These are phyloP conservation scores for Sinohyriopsis cumingii DNA, from an alignment of 2,888 invertebrate genomes.

Conservation along the genomic window DNA sequence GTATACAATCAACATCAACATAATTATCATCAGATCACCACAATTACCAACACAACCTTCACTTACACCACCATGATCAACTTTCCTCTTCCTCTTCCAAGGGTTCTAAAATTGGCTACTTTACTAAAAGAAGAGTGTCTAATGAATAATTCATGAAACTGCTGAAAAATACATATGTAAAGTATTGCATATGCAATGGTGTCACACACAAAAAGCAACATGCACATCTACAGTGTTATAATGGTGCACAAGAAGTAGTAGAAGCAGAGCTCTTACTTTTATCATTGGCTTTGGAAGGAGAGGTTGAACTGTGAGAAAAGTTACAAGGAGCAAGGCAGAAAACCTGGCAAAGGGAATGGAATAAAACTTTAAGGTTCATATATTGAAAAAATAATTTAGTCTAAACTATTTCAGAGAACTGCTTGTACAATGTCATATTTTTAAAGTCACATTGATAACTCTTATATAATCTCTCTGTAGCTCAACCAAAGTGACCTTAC, in stretches of 20 bases:
- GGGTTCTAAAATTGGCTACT: too few relatives aligned
- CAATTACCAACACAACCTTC: too few relatives aligned
- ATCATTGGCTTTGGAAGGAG: constrained; percentile 46
- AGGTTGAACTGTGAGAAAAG: constrained; percentile 52
- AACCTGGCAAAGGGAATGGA: constrained; percentile 46
- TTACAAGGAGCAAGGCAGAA: constrained; percentile 59
- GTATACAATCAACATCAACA: too few relatives aligned
- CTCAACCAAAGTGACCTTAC: neutral
- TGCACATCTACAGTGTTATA: constrained; percentile 3
- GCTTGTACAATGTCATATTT: too few relatives aligned
- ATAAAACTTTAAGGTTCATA: constrained; percentile 11
- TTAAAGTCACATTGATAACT: neutral
- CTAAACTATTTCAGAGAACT: too few relatives aligned
- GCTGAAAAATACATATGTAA: too few relatives aligned
- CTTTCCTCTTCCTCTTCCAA: too few relatives aligned
- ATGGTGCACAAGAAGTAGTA: constrained; percentile 1
- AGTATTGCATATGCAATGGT: neutral
- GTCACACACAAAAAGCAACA: constrained; percentile 7
- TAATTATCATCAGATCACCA: too few relatives aligned
- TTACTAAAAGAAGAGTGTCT: too few relatives aligned
- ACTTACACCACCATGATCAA: too few relatives aligned
- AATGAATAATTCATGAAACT: too few relatives aligned
- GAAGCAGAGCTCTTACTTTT: constrained; percentile 42
- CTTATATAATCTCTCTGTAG: constrained; percentile 5
- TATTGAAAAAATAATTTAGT: constrained; percentile 5